phyloP scores from a whole-genome alignment of 2,888 invertebrate genomes.

The Sympetrum striolatum region DNA sequence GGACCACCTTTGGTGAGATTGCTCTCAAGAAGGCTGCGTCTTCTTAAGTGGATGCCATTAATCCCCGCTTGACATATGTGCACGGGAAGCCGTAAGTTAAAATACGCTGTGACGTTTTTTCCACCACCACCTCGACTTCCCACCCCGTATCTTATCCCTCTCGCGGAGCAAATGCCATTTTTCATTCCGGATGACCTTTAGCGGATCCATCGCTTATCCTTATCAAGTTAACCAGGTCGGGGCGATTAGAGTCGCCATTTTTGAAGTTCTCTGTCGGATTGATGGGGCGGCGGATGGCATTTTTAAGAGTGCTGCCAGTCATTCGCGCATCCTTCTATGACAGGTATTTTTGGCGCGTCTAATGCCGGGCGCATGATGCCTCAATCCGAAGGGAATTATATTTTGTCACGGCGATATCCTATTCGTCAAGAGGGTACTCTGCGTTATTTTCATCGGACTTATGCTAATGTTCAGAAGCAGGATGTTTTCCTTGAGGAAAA shows the following conservation, averaged over 20 bases:
- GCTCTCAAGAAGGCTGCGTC: neutral
- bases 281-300: neutral
- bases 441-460: too few relatives aligned
- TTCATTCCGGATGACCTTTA: neutral
- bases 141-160: neutral
- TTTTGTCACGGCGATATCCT: neutral
- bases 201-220: neutral
- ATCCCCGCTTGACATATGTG: slow-evolving; percentile 16
- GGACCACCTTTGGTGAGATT: slow-evolving; percentile 37
- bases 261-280: neutral
- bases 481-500: too few relatives aligned
- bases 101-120: neutral
- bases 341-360: neutral
- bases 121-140: neutral
- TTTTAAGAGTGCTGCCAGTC: neutral
- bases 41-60: slow-evolving; percentile 25
- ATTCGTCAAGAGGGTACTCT: too few relatives aligned
- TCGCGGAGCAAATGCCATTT: neutral
- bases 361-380: neutral
- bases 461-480: too few relatives aligned
- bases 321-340: neutral
- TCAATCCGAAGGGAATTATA: neutral
- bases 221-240: neutral
- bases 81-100: neutral
- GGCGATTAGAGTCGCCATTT: neutral